Base-by-base conservation (phyloP, 2,888 invertebrate species). In the Blomia tropicalis region DNA sequence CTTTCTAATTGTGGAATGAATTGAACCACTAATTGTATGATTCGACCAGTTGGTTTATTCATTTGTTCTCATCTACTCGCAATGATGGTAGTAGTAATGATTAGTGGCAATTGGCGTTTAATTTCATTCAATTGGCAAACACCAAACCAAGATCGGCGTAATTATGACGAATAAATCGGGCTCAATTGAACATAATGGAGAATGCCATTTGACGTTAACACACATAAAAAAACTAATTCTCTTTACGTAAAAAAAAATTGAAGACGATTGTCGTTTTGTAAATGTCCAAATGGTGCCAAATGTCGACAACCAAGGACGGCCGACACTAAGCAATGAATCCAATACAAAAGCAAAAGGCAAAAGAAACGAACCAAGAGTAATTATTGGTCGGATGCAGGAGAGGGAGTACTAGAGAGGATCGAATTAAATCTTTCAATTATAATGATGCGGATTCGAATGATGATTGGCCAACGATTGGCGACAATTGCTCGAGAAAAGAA, bases 111-210 rank as follows among this genome's bases (percentile, higher is more conserved):
- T 36, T 36, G 36, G 36, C 17, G 7, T 36, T 36, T 36, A 36
- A 36, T 36, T 36, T 7, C 36, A 17, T 36, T 36, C 36, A 36
- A 36, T 36, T 36, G 36, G 17, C 7, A 11, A 36, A 36, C 17
- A 17, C 7, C 36, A n/a, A n/a, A n/a, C n/a, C 7, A 17, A 7
- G 36, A 36, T 36, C 36, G n/a, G 36, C 36, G 36, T 36, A 36
- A 36, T 36, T 36, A 36, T 36, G 36, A 36, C 36, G 36, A 36
- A 36, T 36, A 36, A 47, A 47, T 47, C 51, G 51, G 23, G 7
- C 51, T 19, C n/a, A n/a, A 47, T 47, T 47, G 51, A 47, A n/a
- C n/a, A 11, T 47, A 47, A 47, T 47, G 51, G 51, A 47, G n/a
- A 17, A 7, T 36, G 36, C 36, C 36, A 36, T 36, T 36, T n/a